These are phyloP conservation scores for Crenuchus spilurus DNA, from an alignment of 2,797 vertebrate genomes.

Conservation along the genomic window DNA sequence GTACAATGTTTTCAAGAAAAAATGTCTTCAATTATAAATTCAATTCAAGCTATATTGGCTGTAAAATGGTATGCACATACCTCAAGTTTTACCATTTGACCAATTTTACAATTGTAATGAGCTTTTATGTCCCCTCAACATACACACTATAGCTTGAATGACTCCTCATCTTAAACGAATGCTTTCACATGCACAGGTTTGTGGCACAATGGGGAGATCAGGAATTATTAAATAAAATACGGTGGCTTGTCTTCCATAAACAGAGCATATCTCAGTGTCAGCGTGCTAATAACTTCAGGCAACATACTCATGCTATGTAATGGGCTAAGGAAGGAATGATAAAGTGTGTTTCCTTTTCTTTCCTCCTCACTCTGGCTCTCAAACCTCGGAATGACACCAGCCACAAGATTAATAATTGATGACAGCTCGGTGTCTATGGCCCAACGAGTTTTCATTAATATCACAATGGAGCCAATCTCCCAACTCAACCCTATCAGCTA, in stretches of 20 bases:
- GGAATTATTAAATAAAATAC: conserved; percentile 29
- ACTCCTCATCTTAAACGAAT: conserved; percentile 15
- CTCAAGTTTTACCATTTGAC: conserved; percentile 20
- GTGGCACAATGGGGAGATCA: neutral
- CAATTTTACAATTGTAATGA: conserved; percentile 36
- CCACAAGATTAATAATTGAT: conserved; percentile 55
- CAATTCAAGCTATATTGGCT: conserved; percentile 19
- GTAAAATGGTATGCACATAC: conserved; percentile 11
- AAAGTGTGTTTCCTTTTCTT: conserved; percentile 36
- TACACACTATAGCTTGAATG: conserved; percentile 20
- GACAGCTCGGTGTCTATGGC: conserved; percentile 55
- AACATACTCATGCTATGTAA: conserved; percentile 39
- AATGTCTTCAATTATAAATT: conserved; percentile 29
- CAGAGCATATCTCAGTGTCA: conserved; percentile 41
- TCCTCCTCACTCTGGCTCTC: conserved; percentile 42
- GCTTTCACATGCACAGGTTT: conserved; percentile 10
- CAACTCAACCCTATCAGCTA: conserved; percentile 47
- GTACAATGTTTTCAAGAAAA: conserved; percentile 8
- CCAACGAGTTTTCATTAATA: conserved; percentile 62
- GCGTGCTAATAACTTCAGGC: conserved; percentile 34
- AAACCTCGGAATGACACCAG: conserved; percentile 39
- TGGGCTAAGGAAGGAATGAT: conserved; percentile 41
- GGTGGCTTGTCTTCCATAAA: conserved; percentile 40
- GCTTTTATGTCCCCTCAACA: neutral
- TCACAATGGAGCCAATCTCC: conserved; percentile 61